Evolutionary conservation across 2,888 invertebrate species (phyloP).

Genomic region (Noctuana brunneofusca): DNA sequence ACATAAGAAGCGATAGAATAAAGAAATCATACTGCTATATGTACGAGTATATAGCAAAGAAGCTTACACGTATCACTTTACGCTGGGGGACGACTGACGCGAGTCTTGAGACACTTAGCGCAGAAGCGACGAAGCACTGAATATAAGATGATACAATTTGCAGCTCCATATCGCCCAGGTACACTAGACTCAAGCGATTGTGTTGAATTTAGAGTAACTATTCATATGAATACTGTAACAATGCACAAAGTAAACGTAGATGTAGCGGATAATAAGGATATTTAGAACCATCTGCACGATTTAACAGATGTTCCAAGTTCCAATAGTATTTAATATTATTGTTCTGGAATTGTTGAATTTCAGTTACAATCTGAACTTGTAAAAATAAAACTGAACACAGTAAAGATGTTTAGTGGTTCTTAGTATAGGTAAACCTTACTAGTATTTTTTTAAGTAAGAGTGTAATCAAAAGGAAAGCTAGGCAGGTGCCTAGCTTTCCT

Average conservation of each 20-base stretch:
- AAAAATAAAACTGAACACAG: too few relatives aligned
- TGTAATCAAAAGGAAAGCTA: too few relatives aligned
- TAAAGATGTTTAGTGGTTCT: too few relatives aligned
- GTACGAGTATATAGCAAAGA: conserved; percentile 29
- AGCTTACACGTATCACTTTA: conserved; percentile 24
- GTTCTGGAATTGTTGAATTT: neutral
- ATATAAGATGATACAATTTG: conserved; percentile 43
- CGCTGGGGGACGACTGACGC: conserved; percentile 40
- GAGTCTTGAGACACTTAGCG: conserved; percentile 48
- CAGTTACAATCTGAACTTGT: too few relatives aligned
- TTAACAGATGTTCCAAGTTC: neutral
- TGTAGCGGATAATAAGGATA: neutral
- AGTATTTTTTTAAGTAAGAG: too few relatives aligned
- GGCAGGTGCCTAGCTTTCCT: too few relatives aligned
- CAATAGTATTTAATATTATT: too few relatives aligned
- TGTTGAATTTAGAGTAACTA: conserved; percentile 25
- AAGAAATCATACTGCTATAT: conserved; percentile 8
- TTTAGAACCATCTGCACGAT: neutral
- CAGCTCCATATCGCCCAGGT: conserved; percentile 23
- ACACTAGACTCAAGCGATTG: conserved; percentile 21
- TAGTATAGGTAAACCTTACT: too few relatives aligned
- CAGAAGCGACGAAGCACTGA: conserved; percentile 40
- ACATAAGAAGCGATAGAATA: neutral
- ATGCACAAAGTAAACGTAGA: conserved; percentile 11
- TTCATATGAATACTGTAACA: conserved; percentile 27